Percentiles rank a stretch among this genome's conserved stretches.
These are phyloP conservation scores for Schizopygopsis pylzovi DNA, from an alignment of 2,797 vertebrate genomes.

Conservation along the genomic window DNA sequence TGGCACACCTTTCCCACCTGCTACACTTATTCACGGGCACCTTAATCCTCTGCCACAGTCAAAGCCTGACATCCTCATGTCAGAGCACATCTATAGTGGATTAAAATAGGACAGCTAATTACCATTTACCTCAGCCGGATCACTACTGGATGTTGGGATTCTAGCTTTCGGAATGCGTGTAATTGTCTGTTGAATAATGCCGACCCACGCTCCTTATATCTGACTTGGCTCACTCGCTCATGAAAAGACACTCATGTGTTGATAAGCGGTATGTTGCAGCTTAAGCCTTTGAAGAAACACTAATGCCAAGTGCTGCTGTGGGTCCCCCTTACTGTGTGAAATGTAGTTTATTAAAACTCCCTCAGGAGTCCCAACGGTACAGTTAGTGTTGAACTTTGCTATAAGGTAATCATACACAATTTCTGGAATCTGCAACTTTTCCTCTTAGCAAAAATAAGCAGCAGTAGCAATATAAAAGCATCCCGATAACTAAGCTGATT, in stretches of 20 bases:
- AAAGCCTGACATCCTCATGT: conserved; percentile 45
- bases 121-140: conserved; percentile 55
- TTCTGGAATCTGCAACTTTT: conserved; percentile 3
- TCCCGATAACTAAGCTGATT: neutral
- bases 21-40: conserved; percentile 53
- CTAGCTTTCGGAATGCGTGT: conserved; percentile 49
- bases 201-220: conserved; percentile 53
- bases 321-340: conserved; percentile 28
- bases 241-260: conserved; percentile 49
- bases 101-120: conserved; percentile 64
- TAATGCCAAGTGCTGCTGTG: conserved; percentile 20
- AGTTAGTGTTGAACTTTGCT: conserved; percentile 27
- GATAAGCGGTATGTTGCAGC: conserved; percentile 47
- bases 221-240: conserved; percentile 49
- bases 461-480: neutral
- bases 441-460: neutral
- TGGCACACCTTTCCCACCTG: conserved; percentile 49
- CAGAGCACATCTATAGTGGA: conserved; percentile 57
- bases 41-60: conserved; percentile 54
- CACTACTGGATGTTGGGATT: conserved; percentile 46
- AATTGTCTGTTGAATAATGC: conserved; percentile 64
- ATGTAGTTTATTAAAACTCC: conserved; percentile 43
- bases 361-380: conserved; percentile 7
- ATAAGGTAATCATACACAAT: conserved; percentile 9
- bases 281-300: conserved; percentile 36